Evolutionary conservation across 2,888 invertebrate genomes (phyloP), one percentile per base, ranked within the genome.

Genomic region (Pollenia angustigena): DNA sequence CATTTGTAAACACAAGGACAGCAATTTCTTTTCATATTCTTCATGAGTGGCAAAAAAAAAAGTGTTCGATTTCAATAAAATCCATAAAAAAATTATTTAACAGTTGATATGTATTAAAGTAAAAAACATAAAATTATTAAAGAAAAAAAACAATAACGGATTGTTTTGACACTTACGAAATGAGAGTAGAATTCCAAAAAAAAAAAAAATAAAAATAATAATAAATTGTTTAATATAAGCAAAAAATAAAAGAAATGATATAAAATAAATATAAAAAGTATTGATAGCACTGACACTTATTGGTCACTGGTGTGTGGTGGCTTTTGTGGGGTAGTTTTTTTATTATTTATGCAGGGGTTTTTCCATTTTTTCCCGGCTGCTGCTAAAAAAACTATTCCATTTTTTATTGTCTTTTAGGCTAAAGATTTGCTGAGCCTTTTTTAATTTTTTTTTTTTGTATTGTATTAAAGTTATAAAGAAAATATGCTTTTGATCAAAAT

Each of bases 161-260:
- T 87, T 87, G 87, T 87, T 87, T 68, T 87, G 87, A 87, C 87
- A 87, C 58, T 74, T 75, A 62, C 42, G 72, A 81, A 78, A 66
- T 84, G 82, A 81, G 81, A 78, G 54, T 10, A 50, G 84, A 84
- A 84, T 83, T 0, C 6, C 14, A 50, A 44, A 71, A 18, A 71
- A 18, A 18, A 18, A 18, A 71, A 18, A 71, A 54, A 54, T 14
- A 12, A 71, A 16, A 66, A 76, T 18, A 44, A 48, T 16, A 75
- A 79, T 69, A 69, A 62, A 82, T 62, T 78, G 54, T 66, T 40
- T 71, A 54, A 18, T 16, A 23, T 2, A 54, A 64, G 18, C 32
- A 32, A 32, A 4, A 48, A 40, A 60, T 11, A 60, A 44, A 44
- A 8, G 44, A 46, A 32, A 32, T 32, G 6, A 32, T 32, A 32